Evolutionary conservation across 2,113 vertebrate species (phyloP), one percentile per base, ranked within the genome.

Genomic region (pig (Sus scrofa)): DNA sequence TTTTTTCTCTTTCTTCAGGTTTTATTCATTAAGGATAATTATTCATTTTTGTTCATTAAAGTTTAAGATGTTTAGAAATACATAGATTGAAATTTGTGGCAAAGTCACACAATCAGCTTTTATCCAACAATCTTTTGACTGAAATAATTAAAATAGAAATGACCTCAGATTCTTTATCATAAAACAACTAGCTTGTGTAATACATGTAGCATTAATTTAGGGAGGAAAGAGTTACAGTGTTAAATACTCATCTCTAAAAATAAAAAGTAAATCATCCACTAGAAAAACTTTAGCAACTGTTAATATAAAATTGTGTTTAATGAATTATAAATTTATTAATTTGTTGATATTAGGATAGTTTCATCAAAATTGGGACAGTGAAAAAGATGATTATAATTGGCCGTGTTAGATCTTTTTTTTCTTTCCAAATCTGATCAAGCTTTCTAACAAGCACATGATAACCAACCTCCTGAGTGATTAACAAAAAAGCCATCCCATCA

Each of bases 391-490:
- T 44, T 96, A 30, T 97, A 77, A 97, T 97, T 98, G 96, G 20
- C 70, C 75, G 2, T 96, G 84, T 95, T 97, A 79, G 92, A 77
- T 93, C 91, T 27, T 37, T 94, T 98, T 95, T 96, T 13, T 68
- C 86, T 97, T 91, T 97, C 84, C 89, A 95, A 96, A 96, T 98
- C 96, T 98, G 86, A 96, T 98, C 82, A 97, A 96, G 96, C 93
- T 98, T 93, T 94, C 94, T 98, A 98, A 98, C 97, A 98, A 98
- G 97, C 98, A 97, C 92, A 96, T 91, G 96, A 98, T 98, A 98
- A 97, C 96, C 89, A 93, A 63, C 98, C 98, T 99, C 98, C 97
- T 94, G 97, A 98, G 91, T 98, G 98, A 99, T 99, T 99, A 99
- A 98, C 97, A 98, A 98, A 98, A 98, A 99, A 98, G 97, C 96